Conservation (phyloP, 1,140 invertebrate genomes). For the Bradysia coprophila region DNA sequence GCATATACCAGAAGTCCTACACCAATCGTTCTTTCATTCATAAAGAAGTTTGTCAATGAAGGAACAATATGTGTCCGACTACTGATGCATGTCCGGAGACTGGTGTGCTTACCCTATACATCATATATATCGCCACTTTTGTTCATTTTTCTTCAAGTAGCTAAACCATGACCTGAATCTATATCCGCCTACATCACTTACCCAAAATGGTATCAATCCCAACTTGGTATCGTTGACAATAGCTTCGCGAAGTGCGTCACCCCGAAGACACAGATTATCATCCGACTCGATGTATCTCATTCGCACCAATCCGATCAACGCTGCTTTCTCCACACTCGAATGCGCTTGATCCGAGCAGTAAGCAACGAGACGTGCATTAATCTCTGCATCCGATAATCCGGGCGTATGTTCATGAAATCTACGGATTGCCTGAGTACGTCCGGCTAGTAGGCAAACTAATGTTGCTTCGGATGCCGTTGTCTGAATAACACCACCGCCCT, state of each 20-base stretch:
- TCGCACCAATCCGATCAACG: conserved; percentile 74
- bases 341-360: conserved; percentile 95
- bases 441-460: conserved; percentile 73
- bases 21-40: too few species aligned
- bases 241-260: conserved; percentile 57
- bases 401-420: conserved; percentile 38
- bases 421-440: conserved; percentile 67
- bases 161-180: too few species aligned
- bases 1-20: too few species aligned
- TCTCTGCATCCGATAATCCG: conserved; percentile 65
- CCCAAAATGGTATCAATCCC: conserved; percentile 88
- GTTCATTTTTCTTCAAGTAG: too few species aligned
- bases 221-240: conserved; percentile 65
- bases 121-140: too few species aligned
- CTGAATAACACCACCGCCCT: conserved; percentile 85
- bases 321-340: conserved; percentile 92
- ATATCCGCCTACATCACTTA: conserved; percentile 51
- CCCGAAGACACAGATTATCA: conserved; percentile 64
- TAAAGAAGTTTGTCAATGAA: too few species aligned
- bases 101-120: too few species aligned
- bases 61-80: too few species aligned
- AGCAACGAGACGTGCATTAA: conserved; percentile 78
- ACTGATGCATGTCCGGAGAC: too few species aligned
- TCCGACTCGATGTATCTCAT: conserved; percentile 84
- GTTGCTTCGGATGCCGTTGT: conserved; percentile 85